A percentile compares a stretch with the other conserved stretches of the same genome.
phyloP scores from a whole-genome alignment of 2,888 invertebrate genomes.

The Tridacna crocea region DNA sequence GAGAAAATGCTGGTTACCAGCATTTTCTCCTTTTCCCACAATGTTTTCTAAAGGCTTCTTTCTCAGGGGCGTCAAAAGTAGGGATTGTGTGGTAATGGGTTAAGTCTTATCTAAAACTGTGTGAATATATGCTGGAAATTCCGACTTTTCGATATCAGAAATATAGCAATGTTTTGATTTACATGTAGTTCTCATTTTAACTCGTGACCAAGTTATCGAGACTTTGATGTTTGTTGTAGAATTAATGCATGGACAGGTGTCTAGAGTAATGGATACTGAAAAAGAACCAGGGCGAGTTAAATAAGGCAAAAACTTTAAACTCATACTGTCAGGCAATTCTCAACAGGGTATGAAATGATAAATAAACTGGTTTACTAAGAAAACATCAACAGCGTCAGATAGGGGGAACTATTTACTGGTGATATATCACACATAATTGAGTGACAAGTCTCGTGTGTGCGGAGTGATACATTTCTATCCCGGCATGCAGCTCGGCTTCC shows the following conservation, averaged over 20 bases:
- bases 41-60: background rate
- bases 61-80: no score
- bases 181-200: no score
- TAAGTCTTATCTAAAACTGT: no score
- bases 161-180: no score
- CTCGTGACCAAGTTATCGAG: no score
- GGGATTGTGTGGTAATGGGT: no score
- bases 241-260: no score
- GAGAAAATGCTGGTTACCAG: background rate
- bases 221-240: no score
- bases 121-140: no score
- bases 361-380: conserved; percentile 63
- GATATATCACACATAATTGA: conserved; percentile 65
- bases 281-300: conserved; percentile 5
- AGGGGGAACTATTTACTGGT: conserved; percentile 62
- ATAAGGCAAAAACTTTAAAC: conserved; percentile 18
- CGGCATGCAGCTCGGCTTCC: conserved; percentile 59
- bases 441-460: conserved; percentile 63
- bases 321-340: conserved; percentile 46
- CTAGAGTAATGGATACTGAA: no score
- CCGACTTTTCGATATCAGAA: no score
- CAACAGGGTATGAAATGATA: conserved; percentile 59
- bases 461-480: conserved; percentile 63
- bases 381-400: conserved; percentile 62
- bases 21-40: background rate